Evolutionary conservation across 1,140 invertebrate species (phyloP), one percentile per base, ranked within the genome.

Genomic region (Rhagoletis zephyria): DNA sequence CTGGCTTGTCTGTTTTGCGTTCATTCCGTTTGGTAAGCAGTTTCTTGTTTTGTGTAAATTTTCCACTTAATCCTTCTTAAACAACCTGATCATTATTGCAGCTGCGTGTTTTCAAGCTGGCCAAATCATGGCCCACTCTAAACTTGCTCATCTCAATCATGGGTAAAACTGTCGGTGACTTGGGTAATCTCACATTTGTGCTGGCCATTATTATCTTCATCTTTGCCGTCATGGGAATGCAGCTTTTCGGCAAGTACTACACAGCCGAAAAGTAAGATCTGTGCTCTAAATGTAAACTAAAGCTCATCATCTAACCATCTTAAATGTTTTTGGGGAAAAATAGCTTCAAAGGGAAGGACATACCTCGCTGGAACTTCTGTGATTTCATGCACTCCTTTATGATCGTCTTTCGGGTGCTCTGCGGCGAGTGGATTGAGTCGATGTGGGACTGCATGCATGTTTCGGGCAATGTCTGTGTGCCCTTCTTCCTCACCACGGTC

Each of bases 361-460:
- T 98, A 87, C 98, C 98, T 4, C 95, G 98, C 87, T 99, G 98
- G 98, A 98, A 99, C 94, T 99, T 99, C 93, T 97, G 96, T n/a
- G 98, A 99, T 94, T 99, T 99, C 93, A 97, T 99, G 95, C 98
- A 99, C 94, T 98, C 97, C 65, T 99, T 99, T 92, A 99, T 99
- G 98, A 99, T 99, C 91, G 98, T 99, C 89, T 99, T 99, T 94
- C 96, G 98, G 88, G 98, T 99, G 86, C 94, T 99, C 61, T 99
- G 98, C 94, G 98, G 98, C 90, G 98, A 99, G 94, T 99, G 98
- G 98, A 99, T 99, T 89, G 98, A 99, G 93, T 98, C 98, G 45
- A 98, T 99, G 97, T 99, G 98, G 98, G 97, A 98, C 91, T 99
- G 98, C 94, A 97, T 98, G 96, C 94, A 96, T 86, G 97, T 98